Evolutionary conservation across 1,140 invertebrate genomes (phyloP).

Genomic region (Trypoxylus dichotomus): DNA sequence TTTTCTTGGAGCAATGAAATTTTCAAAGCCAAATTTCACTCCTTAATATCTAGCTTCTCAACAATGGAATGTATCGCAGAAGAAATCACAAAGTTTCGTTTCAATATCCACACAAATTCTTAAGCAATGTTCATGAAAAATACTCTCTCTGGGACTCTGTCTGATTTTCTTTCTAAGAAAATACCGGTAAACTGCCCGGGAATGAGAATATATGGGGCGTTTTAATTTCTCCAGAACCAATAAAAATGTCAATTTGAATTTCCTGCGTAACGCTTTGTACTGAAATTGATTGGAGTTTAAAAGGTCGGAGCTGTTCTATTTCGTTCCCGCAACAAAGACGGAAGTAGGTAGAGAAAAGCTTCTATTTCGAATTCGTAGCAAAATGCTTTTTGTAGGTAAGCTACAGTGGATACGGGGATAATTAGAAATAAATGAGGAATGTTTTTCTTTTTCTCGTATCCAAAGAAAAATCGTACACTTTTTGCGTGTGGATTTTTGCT

Average conservation of each 20-base stretch:
- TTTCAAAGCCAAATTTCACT: too few species aligned
- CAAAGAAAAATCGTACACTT: too few species aligned
- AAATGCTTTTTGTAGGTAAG: not conserved
- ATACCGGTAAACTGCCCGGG: not conserved
- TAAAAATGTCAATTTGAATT: slow-evolving; percentile 22
- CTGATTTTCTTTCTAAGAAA: not conserved
- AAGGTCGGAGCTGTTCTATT: not conserved
- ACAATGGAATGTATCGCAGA: too few species aligned
- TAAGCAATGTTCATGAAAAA: too few species aligned
- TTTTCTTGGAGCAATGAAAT: too few species aligned
- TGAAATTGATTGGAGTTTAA: slow-evolving; percentile 24
- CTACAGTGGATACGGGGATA: not conserved
- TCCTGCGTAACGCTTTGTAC: not conserved
- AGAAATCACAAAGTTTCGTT: too few species aligned
- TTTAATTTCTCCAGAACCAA: slow-evolving; percentile 15
- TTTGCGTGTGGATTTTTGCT: too few species aligned
- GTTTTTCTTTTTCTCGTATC: not conserved
- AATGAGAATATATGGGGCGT: slow-evolving; percentile 2
- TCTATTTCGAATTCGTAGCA: not conserved
- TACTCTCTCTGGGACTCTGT: too few species aligned
- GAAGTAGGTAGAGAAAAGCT: not conserved
- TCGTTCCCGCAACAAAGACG: not conserved
- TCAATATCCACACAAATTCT: too few species aligned
- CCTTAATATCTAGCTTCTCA: too few species aligned
- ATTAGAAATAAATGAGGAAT: not conserved